phyloP scores from a whole-genome alignment of 2,113 vertebrate species.

The Equus quagga region DNA sequence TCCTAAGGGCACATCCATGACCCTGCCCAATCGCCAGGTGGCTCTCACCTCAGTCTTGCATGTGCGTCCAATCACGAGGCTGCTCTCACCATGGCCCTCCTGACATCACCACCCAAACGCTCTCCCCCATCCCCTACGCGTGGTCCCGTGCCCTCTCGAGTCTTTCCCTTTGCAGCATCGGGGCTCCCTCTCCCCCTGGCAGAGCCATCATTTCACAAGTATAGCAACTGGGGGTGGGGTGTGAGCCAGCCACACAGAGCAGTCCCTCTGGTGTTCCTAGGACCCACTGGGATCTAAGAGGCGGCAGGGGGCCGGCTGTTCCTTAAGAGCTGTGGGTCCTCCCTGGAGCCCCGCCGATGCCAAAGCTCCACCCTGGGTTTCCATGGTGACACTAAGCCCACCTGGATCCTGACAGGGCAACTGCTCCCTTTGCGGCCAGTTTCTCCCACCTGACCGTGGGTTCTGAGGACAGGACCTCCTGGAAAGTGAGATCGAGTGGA shows the following conservation, averaged over 20 bases:
- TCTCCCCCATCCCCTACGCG: too few relatives aligned
- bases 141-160: too few relatives aligned
- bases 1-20: neutral
- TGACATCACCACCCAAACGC: too few relatives aligned
- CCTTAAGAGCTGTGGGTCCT: fast-evolving
- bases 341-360: too few relatives aligned
- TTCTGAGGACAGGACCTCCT: too few relatives aligned
- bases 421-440: fast-evolving
- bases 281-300: neutral
- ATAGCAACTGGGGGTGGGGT: neutral
- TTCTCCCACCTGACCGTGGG: neutral
- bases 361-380: neutral
- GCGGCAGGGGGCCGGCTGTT: neutral
- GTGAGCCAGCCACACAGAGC: too few relatives aligned
- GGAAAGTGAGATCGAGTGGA: neutral
- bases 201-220: too few relatives aligned
- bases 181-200: neutral
- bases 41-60: neutral
- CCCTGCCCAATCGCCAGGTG: neutral
- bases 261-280: too few relatives aligned
- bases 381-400: neutral
- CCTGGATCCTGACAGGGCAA: neutral
- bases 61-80: too few relatives aligned
- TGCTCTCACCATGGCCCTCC: too few relatives aligned
- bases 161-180: fast-evolving